These are phyloP conservation scores for Dendrocincla fuliginosa DNA, from an alignment of 2,797 vertebrate genomes.

Conservation along the genomic window DNA sequence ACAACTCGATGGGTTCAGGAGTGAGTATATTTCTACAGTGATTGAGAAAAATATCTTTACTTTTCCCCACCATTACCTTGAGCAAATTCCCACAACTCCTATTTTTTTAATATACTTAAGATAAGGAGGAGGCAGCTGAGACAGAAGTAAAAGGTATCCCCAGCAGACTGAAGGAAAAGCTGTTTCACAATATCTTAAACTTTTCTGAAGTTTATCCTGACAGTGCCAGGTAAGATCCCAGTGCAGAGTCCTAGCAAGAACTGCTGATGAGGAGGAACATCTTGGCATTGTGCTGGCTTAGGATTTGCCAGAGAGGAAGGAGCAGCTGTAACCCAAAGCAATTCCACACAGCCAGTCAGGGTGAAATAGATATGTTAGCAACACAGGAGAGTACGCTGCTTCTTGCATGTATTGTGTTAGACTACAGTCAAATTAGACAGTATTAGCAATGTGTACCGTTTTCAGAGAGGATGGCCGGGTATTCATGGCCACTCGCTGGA, in stretches of 20 bases:
- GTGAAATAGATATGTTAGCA: fast-evolving
- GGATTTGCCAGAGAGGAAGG: not conserved
- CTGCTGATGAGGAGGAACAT: not conserved
- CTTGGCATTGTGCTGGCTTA: not conserved
- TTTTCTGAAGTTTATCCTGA: not conserved
- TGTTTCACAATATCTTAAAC: not conserved
- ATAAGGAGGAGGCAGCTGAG: not conserved
- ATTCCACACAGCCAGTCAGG: fast-evolving
- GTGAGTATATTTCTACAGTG: fast-evolving
- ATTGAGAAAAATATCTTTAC: not conserved
- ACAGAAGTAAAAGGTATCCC: not conserved
- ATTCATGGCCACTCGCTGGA: fast-evolving
- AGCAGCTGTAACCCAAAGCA: not conserved
- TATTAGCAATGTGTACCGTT: fast-evolving
- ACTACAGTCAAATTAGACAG: not conserved
- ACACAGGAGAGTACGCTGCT: fast-evolving
- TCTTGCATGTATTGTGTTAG: not conserved
- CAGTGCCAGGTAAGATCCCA: not conserved
- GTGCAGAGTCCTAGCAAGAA: not conserved
- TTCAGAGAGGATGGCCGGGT: not conserved
- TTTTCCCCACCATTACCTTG: not conserved
- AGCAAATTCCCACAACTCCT: not conserved
- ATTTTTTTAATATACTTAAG: not conserved
- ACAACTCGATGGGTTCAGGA: not conserved
- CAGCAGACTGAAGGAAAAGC: not conserved